Percentiles rank a stretch among this genome's conserved stretches.
Evolutionary conservation across 2,113 vertebrate species (phyloP).

Genomic region (Thunnus maccoyii): DNA sequence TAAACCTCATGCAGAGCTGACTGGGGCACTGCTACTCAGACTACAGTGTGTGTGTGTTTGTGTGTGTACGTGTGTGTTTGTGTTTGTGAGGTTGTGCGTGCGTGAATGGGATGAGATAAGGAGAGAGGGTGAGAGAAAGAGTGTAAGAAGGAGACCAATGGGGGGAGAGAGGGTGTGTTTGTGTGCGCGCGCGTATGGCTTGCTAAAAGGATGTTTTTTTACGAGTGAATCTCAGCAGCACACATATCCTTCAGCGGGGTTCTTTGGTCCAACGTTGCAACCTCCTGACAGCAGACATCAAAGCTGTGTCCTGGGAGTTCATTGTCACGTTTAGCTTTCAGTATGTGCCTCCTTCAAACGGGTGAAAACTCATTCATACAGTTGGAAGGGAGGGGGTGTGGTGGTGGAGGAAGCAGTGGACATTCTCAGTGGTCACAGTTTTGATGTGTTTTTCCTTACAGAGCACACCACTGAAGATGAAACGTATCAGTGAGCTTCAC

Average conservation of each 20-base stretch:
- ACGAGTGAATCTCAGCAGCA: conserved; percentile 44
- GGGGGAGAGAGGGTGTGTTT: not conserved
- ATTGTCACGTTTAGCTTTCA: not conserved
- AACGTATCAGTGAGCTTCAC: conserved; percentile 17
- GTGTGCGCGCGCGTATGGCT: conserved; percentile 42
- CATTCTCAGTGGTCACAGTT: conserved; percentile 44
- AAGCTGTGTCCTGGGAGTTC: conserved; percentile 6
- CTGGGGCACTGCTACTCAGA: conserved; percentile 30
- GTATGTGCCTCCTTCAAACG: conserved; percentile 8
- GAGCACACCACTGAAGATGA: conserved; percentile 28
- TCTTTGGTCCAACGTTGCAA: conserved; percentile 66
- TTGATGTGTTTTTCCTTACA: not conserved
- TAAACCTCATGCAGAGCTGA: conserved; percentile 41
- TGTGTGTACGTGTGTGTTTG: conserved; percentile 2
- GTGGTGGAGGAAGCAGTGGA: not conserved
- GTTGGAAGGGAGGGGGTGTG: not conserved
- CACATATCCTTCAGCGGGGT: conserved; percentile 33
- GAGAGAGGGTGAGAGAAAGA: conserved; percentile 21
- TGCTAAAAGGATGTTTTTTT: conserved; percentile 40
- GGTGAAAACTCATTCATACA: conserved; percentile 2
- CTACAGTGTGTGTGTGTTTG: conserved; percentile 24
- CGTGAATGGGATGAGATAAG: conserved; percentile 15
- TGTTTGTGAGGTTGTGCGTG: conserved; percentile 20
- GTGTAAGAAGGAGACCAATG: not conserved
- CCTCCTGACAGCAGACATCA: conserved; percentile 17